Conservation (phyloP, 2,888 invertebrate species). For the Stenchaetothrips biformis region DNA sequence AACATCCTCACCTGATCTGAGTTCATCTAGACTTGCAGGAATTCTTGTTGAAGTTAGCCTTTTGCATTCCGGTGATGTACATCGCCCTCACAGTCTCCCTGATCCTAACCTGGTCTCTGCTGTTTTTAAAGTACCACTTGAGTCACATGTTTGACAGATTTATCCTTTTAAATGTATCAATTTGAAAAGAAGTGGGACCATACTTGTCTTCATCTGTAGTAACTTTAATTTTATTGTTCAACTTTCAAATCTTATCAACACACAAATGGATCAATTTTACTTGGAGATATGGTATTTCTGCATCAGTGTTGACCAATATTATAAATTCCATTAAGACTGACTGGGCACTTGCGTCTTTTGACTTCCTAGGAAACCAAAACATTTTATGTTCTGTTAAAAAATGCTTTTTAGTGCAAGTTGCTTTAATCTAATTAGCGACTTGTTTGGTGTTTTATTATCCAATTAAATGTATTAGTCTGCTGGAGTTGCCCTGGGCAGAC, state of each 20-base stretch:
- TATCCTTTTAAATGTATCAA: background rate
- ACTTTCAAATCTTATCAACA: background rate
- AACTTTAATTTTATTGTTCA: too few species aligned
- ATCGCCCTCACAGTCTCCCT: constrained; percentile 37
- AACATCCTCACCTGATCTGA: constrained; percentile 59
- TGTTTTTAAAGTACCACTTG: constrained; percentile 54
- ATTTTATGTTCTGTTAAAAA: background rate
- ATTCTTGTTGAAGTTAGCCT: constrained; percentile 51
- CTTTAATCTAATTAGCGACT: background rate
- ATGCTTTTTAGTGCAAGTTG: background rate
- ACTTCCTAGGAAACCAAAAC: background rate
- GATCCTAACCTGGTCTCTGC: constrained; percentile 44
- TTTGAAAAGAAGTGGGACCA: background rate
- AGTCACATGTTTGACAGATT: constrained; percentile 53
- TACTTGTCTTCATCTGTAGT: background rate
- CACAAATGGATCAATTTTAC: background rate
- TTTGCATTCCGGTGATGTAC: constrained; percentile 16
- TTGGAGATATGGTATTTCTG: background rate
- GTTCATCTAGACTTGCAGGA: constrained; percentile 45
- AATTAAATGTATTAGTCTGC: background rate
- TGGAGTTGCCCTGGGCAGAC: background rate
- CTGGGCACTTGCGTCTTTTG: background rate
- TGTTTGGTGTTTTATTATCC: background rate
- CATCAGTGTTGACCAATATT: constrained; percentile 6
- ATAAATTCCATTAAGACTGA: constrained; percentile 5